phyloP scores from a whole-genome alignment of 2,888 invertebrate genomes.

The Capitulum mitella region DNA sequence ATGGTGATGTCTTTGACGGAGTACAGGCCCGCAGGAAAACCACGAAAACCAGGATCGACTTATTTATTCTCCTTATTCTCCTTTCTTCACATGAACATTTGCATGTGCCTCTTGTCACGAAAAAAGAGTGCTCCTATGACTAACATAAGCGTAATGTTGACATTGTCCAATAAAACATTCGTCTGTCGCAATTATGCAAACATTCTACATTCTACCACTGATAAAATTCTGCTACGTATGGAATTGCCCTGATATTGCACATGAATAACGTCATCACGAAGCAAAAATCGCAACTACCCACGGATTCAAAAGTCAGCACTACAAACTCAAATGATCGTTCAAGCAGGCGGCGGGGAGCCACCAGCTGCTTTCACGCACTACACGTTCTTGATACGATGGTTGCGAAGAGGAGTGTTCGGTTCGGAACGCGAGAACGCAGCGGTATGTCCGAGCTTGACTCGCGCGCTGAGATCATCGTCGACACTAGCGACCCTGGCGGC shows the following conservation, averaged over 20 bases:
- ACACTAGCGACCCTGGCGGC: neutral
- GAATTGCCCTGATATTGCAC: slow-evolving; percentile 9
- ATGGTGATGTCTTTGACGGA: too few species aligned
- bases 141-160: slow-evolving; percentile 13
- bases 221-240: neutral
- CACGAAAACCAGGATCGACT: neutral
- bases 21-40: too few species aligned
- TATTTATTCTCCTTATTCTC: neutral
- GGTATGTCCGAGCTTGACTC: neutral
- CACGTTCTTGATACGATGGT: neutral
- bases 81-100: neutral
- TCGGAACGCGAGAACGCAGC: neutral
- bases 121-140: neutral
- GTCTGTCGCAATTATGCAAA: too few species aligned
- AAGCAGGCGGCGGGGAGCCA: too few species aligned
- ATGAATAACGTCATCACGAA: neutral
- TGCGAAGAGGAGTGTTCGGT: neutral
- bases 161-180: neutral
- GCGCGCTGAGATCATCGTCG: neutral
- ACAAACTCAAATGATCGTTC: neutral
- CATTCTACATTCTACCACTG: too few species aligned
- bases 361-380: too few species aligned
- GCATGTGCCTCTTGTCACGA: neutral
- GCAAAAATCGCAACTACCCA: neutral
- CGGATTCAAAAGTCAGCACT: neutral